Evolutionary conservation across 30 jellyfish, hydroid and myxozoan genomes (phyloP), one percentile per base, ranked within the genome.

Genomic region (Aurelia coerulea): DNA sequence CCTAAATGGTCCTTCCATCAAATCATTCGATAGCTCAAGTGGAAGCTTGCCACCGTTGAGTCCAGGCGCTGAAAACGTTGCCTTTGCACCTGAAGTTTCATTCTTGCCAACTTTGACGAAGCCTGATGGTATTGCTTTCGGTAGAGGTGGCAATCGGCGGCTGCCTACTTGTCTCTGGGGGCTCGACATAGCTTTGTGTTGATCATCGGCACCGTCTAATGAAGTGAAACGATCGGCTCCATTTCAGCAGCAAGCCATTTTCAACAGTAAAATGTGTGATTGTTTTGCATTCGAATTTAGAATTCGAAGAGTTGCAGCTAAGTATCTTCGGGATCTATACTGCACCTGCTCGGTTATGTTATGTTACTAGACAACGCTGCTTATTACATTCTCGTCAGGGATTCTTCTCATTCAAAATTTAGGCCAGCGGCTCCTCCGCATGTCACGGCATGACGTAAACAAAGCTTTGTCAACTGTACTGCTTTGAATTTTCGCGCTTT

Each of bases 61-160:
- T 13, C 66, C 42, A 13, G 90, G 65, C 84, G 60, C 11, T 8
- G 90, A 66, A 53, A 9, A 35, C 46, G 86, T 42, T 53, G 96
- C 14, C 41, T 71, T 64, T 9, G 74, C 46, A 31, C 41, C 32
- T 31, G 69, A 6, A 17, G 86, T 14, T 32, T 68, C 80, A 60
- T 62, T 68, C 42, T 87, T 77, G 37, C 88, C 89, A 52, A 63
- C 67, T 76, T 77, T 87, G 18, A 87, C 73, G 50, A 58, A 66
- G 9, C 80, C 63, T 63, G 96, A 76, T 6, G 92, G 71, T 35
- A 53, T 53, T 18, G 69, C 87, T 70, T 87, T 87, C 15, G 88
- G 90, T n/a, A 87, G 86, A 23, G 98, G 98, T 2, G 98, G 98
- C 73, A 91, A 68, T 16, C 98, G 92, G 29, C 98, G 90, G 42